Evolutionary conservation across 2,888 invertebrate genomes (phyloP), one percentile per base, ranked within the genome.

Genomic region (Megalurothrips usitatus): DNA sequence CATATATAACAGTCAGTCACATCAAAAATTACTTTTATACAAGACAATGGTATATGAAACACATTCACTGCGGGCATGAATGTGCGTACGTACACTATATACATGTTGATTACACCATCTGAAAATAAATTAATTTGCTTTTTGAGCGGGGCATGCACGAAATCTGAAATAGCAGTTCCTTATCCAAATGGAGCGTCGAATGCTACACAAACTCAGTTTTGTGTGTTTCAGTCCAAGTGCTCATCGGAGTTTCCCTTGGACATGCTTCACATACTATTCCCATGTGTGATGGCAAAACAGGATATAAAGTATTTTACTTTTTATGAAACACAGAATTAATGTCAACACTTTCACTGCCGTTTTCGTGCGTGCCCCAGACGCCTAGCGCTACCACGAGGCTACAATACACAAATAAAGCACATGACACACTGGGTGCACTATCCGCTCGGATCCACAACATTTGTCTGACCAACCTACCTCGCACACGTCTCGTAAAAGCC

Each of bases 1-100:
- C 68, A 75, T 26, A 75, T 75, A 26, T 75, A 75, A 75, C 68
- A 75, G 68, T 75, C 68, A 75, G 68, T 75, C 68, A 75, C 68
- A 75, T 75, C 68, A 75, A 75, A 75, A 75, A 75, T 75, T 75
- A 75, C 68, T 75, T 75, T 75, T 75, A 75, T 75, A 75, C 68
- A 75, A 75, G 68, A 75, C 68, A 75, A 75, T 75, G 68, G 68
- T 75, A 75, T 17, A 58, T 58, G 58, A 58, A 58, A 58, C 58
- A 58, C 58, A 58, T 75, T 75, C 68, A 26, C 11, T 26, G 68
- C 68, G 14, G 6, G 17, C 58, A 14, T 58, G 68, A 75, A 75
- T 75, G 68, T 75, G 26, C 26, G 68, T 75, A 75, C 23, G 26
- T 75, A 75, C 68, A 75, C 68, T 75, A 75, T 75, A 23, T 75